Evolutionary conservation across 1,140 invertebrate genomes (phyloP), one percentile per base, ranked within the genome.

Genomic region (Microplitis mediator): DNA sequence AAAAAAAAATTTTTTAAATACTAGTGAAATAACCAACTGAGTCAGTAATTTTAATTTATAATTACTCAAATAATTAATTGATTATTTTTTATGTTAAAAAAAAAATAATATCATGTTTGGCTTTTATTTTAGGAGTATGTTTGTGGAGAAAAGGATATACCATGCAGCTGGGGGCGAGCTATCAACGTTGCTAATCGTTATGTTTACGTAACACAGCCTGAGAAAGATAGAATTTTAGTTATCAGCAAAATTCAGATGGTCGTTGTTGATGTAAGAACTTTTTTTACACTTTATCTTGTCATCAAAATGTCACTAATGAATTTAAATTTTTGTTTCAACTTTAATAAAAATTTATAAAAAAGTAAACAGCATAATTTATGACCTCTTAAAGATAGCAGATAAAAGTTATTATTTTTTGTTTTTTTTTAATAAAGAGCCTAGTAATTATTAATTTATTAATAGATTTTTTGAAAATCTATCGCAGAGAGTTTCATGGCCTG

Each of bases 121-220:
- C 11, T 52, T 73, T 69, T 8, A 23, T 61, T 73, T 68, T 75
- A 92, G 89, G 91, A 93, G 80, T 92, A 92, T 79, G 91, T 93
- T 16, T 93, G 92, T 78, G 92, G 91, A 11, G 89, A 91, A 71
- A 90, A 91, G 78, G 89, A 89, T 31, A 86, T 89, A 14, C 84
- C 89, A 75, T 93, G 92, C 81, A 89, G 89, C 13, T 95, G 94
- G 94, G 93, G 94, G 4, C 86, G 89, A 14, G 92, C 93, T 14
- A 91, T 94, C 60, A 93, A 92, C 75, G 92, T 95, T 3, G 91
- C 89, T 39, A 91, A 93, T 79, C 87, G 90, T 63, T 95, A 93
- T 79, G 90, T 95, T 4, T 95, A 94, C 78, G 92, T 92, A 13
- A 91, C 90, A 4, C 94, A 95, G 82, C 94, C 94, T 9, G 88